These are phyloP conservation scores for Phenacoccus solenopsis DNA, from an alignment of 1,140 invertebrate species.

Conservation along the genomic window DNA sequence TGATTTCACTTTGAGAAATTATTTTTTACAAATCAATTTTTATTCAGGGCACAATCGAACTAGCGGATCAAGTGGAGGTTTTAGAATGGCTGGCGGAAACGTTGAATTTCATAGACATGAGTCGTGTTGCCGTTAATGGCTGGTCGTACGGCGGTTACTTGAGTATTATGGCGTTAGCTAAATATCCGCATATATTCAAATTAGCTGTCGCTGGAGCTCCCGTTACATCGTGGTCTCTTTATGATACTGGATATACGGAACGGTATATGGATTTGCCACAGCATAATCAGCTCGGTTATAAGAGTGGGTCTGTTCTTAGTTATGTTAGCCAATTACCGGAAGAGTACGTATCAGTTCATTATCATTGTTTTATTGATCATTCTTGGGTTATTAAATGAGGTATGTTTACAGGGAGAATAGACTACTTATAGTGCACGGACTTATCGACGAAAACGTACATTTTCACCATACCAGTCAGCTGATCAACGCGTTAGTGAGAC, in stretches of 20 bases:
- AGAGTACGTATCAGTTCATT: slow-evolving; percentile 46
- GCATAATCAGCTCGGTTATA: slow-evolving; percentile 63
- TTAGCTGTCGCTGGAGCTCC: slow-evolving; percentile 90
- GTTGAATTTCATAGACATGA: slow-evolving; percentile 79
- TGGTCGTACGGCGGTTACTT: slow-evolving; percentile 96
- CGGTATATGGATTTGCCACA: slow-evolving; percentile 91
- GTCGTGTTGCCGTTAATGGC: slow-evolving; percentile 86
- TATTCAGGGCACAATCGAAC: slow-evolving; percentile 74
- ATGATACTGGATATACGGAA: slow-evolving; percentile 94
- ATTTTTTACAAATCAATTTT: background rate
- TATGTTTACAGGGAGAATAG: slow-evolving; percentile 64
- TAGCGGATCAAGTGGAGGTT: slow-evolving; percentile 93
- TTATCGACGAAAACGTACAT: slow-evolving; percentile 99
- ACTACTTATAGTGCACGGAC: slow-evolving; percentile 90
- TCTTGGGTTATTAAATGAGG: background rate
- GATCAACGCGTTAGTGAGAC: slow-evolving; percentile 75
- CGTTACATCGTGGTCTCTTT: slow-evolving; percentile 90
- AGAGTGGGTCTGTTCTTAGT: slow-evolving; percentile 58
- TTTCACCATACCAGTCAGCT: slow-evolving; percentile 89
- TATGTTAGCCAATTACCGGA: slow-evolving; percentile 80
- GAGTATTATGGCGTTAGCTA: slow-evolving; percentile 70
- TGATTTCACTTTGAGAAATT: background rate
- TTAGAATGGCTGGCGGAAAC: slow-evolving; percentile 72
- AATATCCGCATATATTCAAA: slow-evolving; percentile 71
- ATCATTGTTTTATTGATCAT: background rate